A percentile compares a stretch with the other conserved stretches of the same genome.
phyloP scores from a whole-genome alignment of 2,888 invertebrate species.

The Sepioteuthis lessoniana region DNA sequence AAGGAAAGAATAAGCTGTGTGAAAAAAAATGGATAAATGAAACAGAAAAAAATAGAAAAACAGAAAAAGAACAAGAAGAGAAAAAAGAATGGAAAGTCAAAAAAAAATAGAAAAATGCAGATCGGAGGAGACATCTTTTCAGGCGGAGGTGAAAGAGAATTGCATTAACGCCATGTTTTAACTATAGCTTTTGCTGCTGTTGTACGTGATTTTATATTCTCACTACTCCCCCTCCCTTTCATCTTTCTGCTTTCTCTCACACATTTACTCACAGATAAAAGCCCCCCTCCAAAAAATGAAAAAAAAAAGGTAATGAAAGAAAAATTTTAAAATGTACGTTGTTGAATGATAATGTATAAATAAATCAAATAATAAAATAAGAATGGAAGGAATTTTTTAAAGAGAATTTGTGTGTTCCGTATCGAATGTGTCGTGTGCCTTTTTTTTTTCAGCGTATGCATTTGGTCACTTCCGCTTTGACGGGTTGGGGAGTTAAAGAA shows the following conservation, averaged over 20 bases:
- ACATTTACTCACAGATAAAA: neutral
- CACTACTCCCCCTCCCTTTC: neutral
- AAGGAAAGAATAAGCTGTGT: too few species aligned
- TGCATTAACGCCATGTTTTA: neutral
- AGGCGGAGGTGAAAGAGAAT: neutral
- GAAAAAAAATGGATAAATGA: too few species aligned
- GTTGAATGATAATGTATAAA: constrained; percentile 17
- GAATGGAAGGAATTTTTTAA: neutral
- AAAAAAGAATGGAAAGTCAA: too few species aligned
- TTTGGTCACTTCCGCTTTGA: constrained; percentile 4
- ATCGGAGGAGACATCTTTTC: neutral
- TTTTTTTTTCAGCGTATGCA: neutral
- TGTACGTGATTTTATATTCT: neutral
- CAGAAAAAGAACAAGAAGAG: too few species aligned
- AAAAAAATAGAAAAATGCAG: too few species aligned
- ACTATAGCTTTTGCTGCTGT: neutral
- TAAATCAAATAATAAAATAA: neutral
- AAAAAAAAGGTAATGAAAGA: neutral
- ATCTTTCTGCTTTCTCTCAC: neutral
- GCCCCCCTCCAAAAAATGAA: neutral
- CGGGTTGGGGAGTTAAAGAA: neutral
- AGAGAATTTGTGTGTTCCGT: neutral
- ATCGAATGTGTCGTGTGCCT: neutral
- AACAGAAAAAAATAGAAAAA: too few species aligned
- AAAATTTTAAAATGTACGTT: neutral